These are phyloP conservation scores for Mus caroli DNA, from an alignment of 2,797 vertebrate genomes.

Conservation along the genomic window DNA sequence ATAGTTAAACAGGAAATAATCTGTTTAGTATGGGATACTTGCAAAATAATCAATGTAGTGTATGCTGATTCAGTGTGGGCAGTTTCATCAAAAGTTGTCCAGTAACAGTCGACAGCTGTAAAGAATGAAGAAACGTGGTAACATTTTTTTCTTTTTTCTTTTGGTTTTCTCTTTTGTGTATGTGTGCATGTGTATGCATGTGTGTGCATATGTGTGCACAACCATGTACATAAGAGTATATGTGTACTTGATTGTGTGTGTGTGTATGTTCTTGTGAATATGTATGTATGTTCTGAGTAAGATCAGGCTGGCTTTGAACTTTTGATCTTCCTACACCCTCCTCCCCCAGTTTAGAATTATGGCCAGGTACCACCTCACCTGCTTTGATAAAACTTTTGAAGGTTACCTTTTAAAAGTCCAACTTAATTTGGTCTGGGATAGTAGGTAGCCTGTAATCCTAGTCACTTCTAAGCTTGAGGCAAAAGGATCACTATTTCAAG, in stretches of 20 bases:
- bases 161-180: no score
- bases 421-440: no score
- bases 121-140: slow-evolving; percentile 17
- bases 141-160: background rate
- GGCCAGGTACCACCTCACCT: background rate
- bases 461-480: background rate
- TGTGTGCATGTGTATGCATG: background rate
- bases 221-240: background rate
- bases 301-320: background rate
- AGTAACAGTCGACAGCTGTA: background rate
- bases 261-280: background rate
- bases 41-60: background rate
- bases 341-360: background rate
- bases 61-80: background rate
- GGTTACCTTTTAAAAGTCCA: background rate
- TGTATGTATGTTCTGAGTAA: background rate
- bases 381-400: background rate
- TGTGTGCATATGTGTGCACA: background rate
- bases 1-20: background rate
- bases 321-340: background rate
- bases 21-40: background rate
- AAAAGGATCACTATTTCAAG: background rate
- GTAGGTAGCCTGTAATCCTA: background rate
- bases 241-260: background rate
- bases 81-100: background rate